A percentile compares a stretch with the other conserved stretches of the same genome.
Evolutionary conservation across 1,140 invertebrate species (phyloP).

Genomic region (Caerostris darwini): DNA sequence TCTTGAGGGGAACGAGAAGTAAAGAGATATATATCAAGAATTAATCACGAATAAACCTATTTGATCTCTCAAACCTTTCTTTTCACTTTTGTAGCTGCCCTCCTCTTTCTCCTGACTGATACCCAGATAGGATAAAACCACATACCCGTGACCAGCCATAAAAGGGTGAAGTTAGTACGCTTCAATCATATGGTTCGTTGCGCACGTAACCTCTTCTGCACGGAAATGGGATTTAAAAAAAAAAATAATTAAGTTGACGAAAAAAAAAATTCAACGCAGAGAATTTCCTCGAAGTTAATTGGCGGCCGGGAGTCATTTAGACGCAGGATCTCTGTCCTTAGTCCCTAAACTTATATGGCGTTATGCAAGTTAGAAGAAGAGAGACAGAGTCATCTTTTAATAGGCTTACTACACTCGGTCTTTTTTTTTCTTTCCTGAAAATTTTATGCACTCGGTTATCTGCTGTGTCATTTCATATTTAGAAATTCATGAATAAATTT

Average conservation of each 20-base stretch:
- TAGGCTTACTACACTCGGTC: background rate
- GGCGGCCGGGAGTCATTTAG: constrained; percentile 35
- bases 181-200: constrained; percentile 67
- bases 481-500: background rate
- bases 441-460: constrained; percentile 19
- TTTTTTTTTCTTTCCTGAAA: background rate
- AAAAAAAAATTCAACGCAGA: background rate
- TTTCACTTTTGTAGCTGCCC: background rate
- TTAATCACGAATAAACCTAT: constrained; percentile 63
- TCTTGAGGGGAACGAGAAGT: background rate
- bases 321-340: background rate
- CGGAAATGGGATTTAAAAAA: constrained; percentile 43
- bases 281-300: constrained; percentile 50
- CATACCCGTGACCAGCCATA: constrained; percentile 38
- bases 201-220: constrained; percentile 30
- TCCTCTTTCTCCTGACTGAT: background rate
- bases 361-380: background rate
- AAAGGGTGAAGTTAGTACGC: constrained; percentile 7
- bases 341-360: constrained; percentile 15
- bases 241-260: constrained; percentile 62
- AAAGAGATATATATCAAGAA: background rate
- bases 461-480: constrained; percentile 21
- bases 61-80: constrained; percentile 64
- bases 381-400: constrained; percentile 6
- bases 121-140: constrained; percentile 38